These are phyloP conservation scores for Gryllus bimaculatus DNA, from an alignment of 1,140 invertebrate genomes.

Conservation along the genomic window DNA sequence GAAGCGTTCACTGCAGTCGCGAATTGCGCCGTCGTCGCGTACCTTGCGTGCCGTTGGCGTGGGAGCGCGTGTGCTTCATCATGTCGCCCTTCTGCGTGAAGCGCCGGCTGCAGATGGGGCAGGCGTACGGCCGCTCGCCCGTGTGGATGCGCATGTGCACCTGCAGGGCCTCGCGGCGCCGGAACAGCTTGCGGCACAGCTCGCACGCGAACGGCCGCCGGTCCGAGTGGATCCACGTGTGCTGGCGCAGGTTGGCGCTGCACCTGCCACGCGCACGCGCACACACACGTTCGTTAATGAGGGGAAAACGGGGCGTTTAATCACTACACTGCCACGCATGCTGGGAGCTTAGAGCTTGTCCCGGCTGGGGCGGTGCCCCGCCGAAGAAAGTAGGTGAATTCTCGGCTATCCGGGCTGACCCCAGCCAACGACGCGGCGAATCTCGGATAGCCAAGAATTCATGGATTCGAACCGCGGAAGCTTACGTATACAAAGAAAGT, in stretches of 20 bases:
- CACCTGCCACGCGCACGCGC: conserved; percentile 24
- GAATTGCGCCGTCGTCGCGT: neutral
- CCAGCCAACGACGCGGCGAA: too few species aligned
- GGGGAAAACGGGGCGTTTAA: too few species aligned
- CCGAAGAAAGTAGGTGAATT: too few species aligned
- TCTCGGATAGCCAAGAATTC: too few species aligned
- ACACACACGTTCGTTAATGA: too few species aligned
- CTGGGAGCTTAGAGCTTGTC: too few species aligned
- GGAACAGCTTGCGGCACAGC: conserved; percentile 40
- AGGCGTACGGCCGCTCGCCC: conserved; percentile 33
- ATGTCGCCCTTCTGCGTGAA: conserved; percentile 37
- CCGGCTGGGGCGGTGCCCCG: too few species aligned
- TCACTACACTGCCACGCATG: too few species aligned
- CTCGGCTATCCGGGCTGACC: too few species aligned
- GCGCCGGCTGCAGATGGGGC: conserved; percentile 30
- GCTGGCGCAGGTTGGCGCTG: conserved; percentile 33
- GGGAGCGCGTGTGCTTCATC: conserved; percentile 30
- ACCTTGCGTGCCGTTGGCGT: conserved; percentile 3
- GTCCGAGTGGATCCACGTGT: conserved; percentile 38
- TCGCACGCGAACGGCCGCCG: conserved; percentile 39
- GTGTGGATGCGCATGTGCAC: conserved; percentile 52
- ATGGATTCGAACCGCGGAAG: too few species aligned
- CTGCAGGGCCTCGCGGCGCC: conserved; percentile 34
- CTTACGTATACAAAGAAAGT: too few species aligned
- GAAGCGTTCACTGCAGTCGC: too few species aligned